These are phyloP conservation scores for Cataglyphis albicans DNA, from an alignment of 2,888 invertebrate genomes.

Conservation along the genomic window DNA sequence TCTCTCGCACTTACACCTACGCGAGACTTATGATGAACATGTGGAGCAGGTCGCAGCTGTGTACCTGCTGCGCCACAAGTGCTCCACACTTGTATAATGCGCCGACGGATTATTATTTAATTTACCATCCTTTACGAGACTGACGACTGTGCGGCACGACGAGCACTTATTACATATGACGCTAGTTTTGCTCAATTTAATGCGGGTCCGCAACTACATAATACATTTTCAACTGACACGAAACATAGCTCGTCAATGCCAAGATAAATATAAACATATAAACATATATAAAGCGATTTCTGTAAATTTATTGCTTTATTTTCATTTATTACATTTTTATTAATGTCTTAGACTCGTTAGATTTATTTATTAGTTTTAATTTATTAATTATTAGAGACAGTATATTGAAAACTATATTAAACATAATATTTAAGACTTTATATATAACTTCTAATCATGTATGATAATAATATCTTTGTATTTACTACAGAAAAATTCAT, in stretches of 20 bases:
- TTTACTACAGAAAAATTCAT: no score
- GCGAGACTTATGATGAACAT: conserved; percentile 64
- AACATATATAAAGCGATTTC: neutral
- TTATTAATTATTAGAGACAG: neutral
- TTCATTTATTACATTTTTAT: neutral
- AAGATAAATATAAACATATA: neutral
- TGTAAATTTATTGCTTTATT: neutral
- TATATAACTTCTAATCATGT: neutral
- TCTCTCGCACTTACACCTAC: conserved; percentile 68
- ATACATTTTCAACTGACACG: neutral
- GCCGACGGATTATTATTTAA: conserved; percentile 43
- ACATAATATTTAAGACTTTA: neutral
- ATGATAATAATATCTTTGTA: no score
- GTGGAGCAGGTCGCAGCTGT: conserved; percentile 68
- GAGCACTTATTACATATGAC: neutral
- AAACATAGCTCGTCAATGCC: neutral
- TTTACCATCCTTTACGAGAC: conserved; percentile 30
- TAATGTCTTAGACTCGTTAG: neutral
- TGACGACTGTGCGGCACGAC: neutral
- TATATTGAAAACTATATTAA: neutral
- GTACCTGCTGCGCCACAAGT: conserved; percentile 45
- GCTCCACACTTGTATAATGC: conserved; percentile 30
- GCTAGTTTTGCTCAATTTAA: conserved; percentile 15
- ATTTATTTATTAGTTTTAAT: neutral
- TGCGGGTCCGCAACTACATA: neutral